phyloP scores from a whole-genome alignment of 2,113 vertebrate genomes.

The Pseudorasbora parva region DNA sequence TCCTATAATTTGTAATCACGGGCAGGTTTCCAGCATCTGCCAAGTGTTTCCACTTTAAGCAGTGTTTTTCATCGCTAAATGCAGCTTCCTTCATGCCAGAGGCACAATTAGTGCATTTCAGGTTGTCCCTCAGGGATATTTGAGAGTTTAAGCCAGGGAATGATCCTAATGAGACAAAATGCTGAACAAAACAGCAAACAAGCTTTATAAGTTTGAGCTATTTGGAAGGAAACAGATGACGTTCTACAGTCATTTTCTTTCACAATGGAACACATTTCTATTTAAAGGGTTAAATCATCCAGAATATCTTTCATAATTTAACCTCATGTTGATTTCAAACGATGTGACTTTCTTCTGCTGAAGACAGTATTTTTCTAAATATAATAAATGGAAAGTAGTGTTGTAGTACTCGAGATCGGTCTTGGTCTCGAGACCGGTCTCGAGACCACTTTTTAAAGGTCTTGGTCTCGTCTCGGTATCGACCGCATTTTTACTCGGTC shows the following conservation, averaged over 20 bases:
- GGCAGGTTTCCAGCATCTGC: conserved; percentile 5
- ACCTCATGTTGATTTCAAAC: neutral
- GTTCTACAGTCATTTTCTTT: neutral
- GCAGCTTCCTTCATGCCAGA: neutral
- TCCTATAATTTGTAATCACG: neutral
- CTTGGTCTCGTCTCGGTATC: too few species aligned
- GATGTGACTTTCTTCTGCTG: neutral
- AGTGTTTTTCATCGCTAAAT: neutral
- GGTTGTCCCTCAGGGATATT: neutral
- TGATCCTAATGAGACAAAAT: neutral
- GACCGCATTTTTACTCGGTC: too few species aligned
- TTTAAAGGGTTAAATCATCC: neutral
- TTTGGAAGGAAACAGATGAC: neutral
- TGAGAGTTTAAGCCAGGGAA: neutral
- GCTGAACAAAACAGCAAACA: conserved; percentile 28
- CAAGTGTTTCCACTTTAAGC: neutral
- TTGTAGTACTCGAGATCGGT: too few species aligned
- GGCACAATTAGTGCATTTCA: neutral
- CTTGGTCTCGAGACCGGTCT: too few species aligned
- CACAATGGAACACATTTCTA: neutral
- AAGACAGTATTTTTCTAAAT: neutral
- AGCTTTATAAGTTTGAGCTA: neutral
- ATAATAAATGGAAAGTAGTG: neutral
- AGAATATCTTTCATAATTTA: neutral
- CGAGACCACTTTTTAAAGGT: too few species aligned